Evolutionary conservation across 2,888 invertebrate species (phyloP).

Genomic region (Oscheius sp.): DNA sequence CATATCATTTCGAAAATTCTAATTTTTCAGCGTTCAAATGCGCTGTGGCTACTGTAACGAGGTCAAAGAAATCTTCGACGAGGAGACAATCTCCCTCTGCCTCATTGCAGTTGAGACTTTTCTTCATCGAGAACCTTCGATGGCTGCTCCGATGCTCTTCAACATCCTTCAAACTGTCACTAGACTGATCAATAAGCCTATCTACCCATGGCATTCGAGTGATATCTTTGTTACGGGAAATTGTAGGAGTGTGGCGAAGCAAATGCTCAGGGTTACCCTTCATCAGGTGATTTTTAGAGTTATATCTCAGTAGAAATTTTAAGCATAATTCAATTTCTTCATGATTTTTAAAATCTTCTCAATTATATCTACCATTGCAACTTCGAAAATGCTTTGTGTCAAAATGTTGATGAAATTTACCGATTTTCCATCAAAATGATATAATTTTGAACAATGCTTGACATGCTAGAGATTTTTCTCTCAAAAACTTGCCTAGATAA

Average conservation of each 20-base stretch:
- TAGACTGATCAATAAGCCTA: constrained; percentile 71
- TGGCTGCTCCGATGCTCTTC: constrained; percentile 90
- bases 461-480: no score
- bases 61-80: constrained; percentile 88
- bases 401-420: no score
- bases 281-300: constrained; percentile 78
- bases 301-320: no score
- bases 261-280: constrained; percentile 92
- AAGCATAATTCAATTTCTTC: no score
- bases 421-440: no score
- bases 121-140: constrained; percentile 90
- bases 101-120: constrained; percentile 93
- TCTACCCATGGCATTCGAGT: constrained; percentile 68
- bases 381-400: no score
- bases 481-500: no score
- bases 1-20: no score
- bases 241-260: constrained; percentile 92
- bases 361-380: no score
- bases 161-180: constrained; percentile 88
- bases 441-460: no score
- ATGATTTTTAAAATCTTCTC: no score
- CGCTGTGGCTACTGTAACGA: constrained; percentile 89
- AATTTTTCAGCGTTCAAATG: constrained; percentile 62
- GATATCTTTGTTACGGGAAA: constrained; percentile 87
- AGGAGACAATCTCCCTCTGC: constrained; percentile 85